Evolutionary conservation across 1,140 invertebrate species (phyloP).

Genomic region (Tribolium madens): DNA sequence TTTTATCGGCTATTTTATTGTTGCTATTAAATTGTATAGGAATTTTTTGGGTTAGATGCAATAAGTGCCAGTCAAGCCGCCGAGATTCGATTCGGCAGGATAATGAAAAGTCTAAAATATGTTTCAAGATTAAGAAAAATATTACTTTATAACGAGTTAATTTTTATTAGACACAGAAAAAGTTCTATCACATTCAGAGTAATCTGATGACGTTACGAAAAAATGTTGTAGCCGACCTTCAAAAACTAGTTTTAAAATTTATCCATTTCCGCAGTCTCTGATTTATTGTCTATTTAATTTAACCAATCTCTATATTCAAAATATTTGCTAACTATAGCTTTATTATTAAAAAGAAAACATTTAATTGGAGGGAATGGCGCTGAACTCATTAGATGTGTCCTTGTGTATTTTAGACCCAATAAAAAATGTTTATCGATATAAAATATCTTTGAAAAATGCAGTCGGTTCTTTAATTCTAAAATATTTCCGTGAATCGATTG

Average conservation of each 20-base stretch:
- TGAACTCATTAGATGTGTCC: background rate
- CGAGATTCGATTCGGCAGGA: conserved; percentile 18
- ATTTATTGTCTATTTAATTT: background rate
- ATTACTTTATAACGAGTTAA: conserved; percentile 16
- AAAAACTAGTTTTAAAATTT: conserved; percentile 7
- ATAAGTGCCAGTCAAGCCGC: background rate
- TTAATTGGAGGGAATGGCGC: conserved; percentile 2
- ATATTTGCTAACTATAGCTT: background rate
- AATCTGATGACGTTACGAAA: background rate
- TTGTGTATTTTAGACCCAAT: background rate
- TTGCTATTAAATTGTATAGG: conserved; percentile 27
- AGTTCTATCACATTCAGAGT: background rate
- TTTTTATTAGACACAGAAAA: background rate
- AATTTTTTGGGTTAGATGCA: conserved; percentile 18
- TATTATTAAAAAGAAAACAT: conserved; percentile 18
- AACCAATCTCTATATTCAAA: background rate
- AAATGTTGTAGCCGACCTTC: background rate
- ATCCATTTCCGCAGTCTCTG: background rate
- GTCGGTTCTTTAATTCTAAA: conserved; percentile 31
- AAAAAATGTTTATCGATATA: conserved; percentile 13
- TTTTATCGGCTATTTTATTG: conserved; percentile 25
- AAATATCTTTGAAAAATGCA: conserved; percentile 15
- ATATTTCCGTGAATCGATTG: conserved; percentile 27
- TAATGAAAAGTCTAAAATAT: conserved; percentile 14
- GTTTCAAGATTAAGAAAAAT: background rate